Evolutionary conservation across 2,888 invertebrate genomes (phyloP).

Genomic region (Teinopalpus imperialis): DNA sequence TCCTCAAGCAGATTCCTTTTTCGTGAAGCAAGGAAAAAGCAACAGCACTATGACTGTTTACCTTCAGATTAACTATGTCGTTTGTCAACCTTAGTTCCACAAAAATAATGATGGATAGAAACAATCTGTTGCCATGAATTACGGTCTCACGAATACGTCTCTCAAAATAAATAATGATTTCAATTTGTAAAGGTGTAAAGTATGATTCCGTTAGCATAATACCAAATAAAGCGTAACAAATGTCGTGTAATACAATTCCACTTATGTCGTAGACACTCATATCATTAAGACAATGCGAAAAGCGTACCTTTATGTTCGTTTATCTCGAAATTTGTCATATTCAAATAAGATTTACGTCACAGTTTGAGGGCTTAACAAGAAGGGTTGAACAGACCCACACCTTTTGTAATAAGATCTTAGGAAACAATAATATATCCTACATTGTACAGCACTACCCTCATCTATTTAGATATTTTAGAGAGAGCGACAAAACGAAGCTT

Average conservation of each 20-base stretch:
- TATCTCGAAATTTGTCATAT: slow-evolving; percentile 8
- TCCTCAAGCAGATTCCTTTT: too few species aligned
- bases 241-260: slow-evolving; percentile 7
- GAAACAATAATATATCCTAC: too few species aligned
- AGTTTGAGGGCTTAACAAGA: background rate
- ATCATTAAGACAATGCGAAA: slow-evolving; percentile 8
- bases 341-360: slow-evolving; percentile 11
- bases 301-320: background rate
- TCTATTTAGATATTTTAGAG: too few species aligned
- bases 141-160: background rate
- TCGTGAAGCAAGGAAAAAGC: too few species aligned
- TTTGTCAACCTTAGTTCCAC: too few species aligned
- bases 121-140: too few species aligned
- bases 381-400: background rate
- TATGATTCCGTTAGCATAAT: slow-evolving; percentile 5
- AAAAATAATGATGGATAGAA: too few species aligned
- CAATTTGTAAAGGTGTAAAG: slow-evolving; percentile 7
- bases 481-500: too few species aligned
- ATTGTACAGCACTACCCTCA: too few species aligned
- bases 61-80: too few species aligned
- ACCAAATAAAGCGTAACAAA: slow-evolving; percentile 20
- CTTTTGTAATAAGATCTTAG: background rate
- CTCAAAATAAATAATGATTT: slow-evolving; percentile 8
- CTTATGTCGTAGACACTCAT: slow-evolving; percentile 15
- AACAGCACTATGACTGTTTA: too few species aligned